phyloP scores from a whole-genome alignment of 2,888 invertebrate genomes.

The Troides helena region DNA sequence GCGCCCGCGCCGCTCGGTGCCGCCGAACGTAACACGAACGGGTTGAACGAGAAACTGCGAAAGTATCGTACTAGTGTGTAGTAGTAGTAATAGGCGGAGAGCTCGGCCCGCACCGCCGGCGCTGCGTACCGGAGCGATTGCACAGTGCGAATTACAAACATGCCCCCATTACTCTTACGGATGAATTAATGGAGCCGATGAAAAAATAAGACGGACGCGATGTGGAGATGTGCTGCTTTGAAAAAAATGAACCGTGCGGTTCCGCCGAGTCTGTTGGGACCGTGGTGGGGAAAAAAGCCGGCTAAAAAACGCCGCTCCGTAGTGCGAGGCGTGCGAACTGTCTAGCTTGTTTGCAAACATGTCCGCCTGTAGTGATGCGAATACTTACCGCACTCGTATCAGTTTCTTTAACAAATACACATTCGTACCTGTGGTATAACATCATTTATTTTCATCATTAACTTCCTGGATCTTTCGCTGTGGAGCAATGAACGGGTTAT shows the following conservation, averaged over 20 bases:
- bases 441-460: no score
- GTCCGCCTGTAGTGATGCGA: constrained; percentile 20
- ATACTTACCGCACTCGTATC: no score
- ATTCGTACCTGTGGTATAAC: no score
- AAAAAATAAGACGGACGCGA: constrained; percentile 9
- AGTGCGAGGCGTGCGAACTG: neutral
- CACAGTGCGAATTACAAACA: neutral
- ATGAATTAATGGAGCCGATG: constrained; percentile 1
- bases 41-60: no score
- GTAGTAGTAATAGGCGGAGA: no score
- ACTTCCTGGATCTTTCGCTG: no score
- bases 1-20: no score
- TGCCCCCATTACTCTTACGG: neutral
- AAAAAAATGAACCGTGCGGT: constrained; percentile 34
- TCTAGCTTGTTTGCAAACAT: constrained; percentile 14
- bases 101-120: no score
- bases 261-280: constrained; percentile 39
- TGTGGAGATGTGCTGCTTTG: neutral
- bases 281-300: constrained; percentile 33
- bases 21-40: no score
- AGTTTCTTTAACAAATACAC: no score
- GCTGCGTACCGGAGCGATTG: neutral
- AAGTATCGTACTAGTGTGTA: no score
- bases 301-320: constrained; percentile 31
- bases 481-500: no score